phyloP scores from a whole-genome alignment of 1,140 invertebrate genomes.

The Ruditapes philippinarum region DNA sequence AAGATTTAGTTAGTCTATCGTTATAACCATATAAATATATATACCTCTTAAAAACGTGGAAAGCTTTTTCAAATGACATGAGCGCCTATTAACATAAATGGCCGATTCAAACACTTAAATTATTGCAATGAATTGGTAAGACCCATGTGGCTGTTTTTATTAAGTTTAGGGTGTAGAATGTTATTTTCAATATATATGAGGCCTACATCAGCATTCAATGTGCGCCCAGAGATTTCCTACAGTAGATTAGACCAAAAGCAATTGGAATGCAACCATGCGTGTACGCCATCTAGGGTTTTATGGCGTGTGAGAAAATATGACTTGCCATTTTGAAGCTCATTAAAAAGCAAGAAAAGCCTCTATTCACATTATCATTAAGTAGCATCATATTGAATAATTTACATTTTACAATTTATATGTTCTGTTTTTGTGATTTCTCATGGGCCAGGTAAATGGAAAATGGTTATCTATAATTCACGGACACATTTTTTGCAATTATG shows the following conservation, averaged over 20 bases:
- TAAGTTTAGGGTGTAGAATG: constrained; percentile 30
- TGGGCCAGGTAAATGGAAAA: not conserved
- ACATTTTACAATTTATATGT: not conserved
- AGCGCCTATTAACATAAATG: not conserved
- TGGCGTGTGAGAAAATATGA: constrained; percentile 6
- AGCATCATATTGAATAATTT: constrained; percentile 6
- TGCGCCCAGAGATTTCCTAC: constrained; percentile 1
- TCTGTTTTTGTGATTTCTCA: not conserved
- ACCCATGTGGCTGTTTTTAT: constrained; percentile 38
- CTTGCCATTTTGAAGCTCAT: constrained; percentile 33
- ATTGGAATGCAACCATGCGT: constrained; percentile 18
- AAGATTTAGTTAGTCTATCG: no score
- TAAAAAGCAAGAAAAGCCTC: not conserved
- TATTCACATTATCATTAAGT: not conserved
- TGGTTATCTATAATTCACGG: not conserved
- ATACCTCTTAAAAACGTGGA: constrained; percentile 12
- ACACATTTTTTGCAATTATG: not conserved
- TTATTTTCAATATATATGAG: constrained; percentile 11
- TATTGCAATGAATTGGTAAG: not conserved
- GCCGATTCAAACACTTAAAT: not conserved
- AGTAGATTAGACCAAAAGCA: constrained; percentile 7
- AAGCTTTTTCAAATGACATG: constrained; percentile 1
- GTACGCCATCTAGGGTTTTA: not conserved
- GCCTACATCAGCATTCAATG: not conserved
- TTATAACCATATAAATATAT: no score